Evolutionary conservation across 2,113 vertebrate species (phyloP).

Genomic region (Caretta caretta): DNA sequence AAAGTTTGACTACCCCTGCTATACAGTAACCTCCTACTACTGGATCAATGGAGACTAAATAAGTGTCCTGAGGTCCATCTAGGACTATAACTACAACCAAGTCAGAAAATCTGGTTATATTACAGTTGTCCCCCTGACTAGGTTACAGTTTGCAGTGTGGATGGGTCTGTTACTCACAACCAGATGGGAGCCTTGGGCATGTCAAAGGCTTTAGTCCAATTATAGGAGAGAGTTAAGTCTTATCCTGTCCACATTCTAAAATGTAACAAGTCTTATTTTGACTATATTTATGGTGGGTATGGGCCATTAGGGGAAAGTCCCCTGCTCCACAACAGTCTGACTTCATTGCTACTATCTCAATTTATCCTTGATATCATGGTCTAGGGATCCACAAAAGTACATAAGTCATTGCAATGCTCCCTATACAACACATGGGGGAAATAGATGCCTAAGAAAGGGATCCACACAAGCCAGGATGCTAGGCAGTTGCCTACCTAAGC

Average conservation of each 20-base stretch:
- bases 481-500: neutral
- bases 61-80: neutral
- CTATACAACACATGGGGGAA: neutral
- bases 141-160: neutral
- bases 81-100: rapidly evolving
- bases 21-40: rapidly evolving
- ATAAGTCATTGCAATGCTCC: neutral
- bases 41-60: neutral
- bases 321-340: neutral
- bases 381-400: neutral
- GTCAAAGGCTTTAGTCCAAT: neutral
- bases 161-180: neutral
- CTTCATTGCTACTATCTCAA: neutral
- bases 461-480: neutral
- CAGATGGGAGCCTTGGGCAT: neutral
- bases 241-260: rapidly evolving
- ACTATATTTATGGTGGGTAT: neutral
- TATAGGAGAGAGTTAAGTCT: neutral
- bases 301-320: neutral
- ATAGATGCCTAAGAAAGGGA: neutral
- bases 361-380: neutral
- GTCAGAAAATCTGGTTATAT: neutral
- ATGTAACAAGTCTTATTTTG: neutral
- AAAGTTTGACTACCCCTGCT: neutral
- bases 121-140: neutral